Percentiles rank a stretch among this genome's conserved stretches.
phyloP scores from a whole-genome alignment of 2,113 vertebrate species.

The Odocoileus hemionus region DNA sequence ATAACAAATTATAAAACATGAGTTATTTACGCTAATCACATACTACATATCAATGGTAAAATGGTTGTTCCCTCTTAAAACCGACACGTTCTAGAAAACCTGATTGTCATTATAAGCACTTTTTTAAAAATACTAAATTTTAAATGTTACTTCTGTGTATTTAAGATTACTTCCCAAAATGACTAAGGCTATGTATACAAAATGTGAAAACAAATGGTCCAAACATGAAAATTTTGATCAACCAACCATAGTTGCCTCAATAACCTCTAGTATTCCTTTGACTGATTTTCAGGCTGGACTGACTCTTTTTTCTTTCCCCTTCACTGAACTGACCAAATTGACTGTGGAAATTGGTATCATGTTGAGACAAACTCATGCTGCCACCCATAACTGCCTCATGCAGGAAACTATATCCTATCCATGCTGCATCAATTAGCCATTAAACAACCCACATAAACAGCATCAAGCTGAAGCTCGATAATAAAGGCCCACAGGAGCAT shows the following conservation, averaged over 20 bases:
- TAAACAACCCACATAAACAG: constrained; percentile 21
- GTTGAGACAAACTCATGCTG: constrained; percentile 57
- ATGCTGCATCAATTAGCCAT: constrained; percentile 49
- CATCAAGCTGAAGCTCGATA: background rate
- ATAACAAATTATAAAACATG: constrained; percentile 57
- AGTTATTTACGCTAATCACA: constrained; percentile 21
- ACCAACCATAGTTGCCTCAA: background rate
- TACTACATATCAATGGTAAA: background rate
- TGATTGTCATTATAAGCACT: background rate
- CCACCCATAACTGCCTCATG: constrained; percentile 41
- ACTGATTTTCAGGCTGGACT: constrained; percentile 52
- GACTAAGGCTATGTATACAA: background rate
- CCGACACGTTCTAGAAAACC: background rate
- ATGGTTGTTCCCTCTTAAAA: background rate
- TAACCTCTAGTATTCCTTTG: background rate
- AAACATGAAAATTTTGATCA: constrained; percentile 26
- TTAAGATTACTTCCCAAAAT: constrained; percentile 10
- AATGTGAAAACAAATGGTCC: constrained; percentile 20
- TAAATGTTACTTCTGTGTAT: background rate
- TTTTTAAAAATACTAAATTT: constrained; percentile 5
- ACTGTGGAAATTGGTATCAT: constrained; percentile 73
- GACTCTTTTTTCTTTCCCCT: background rate
- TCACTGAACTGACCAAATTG: constrained; percentile 69
- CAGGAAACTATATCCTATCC: constrained; percentile 51
- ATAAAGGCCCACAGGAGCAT: background rate